Evolutionary conservation across 2,888 invertebrate species (phyloP), one percentile per base, ranked within the genome.

Genomic region (Standfussiana lucernea): DNA sequence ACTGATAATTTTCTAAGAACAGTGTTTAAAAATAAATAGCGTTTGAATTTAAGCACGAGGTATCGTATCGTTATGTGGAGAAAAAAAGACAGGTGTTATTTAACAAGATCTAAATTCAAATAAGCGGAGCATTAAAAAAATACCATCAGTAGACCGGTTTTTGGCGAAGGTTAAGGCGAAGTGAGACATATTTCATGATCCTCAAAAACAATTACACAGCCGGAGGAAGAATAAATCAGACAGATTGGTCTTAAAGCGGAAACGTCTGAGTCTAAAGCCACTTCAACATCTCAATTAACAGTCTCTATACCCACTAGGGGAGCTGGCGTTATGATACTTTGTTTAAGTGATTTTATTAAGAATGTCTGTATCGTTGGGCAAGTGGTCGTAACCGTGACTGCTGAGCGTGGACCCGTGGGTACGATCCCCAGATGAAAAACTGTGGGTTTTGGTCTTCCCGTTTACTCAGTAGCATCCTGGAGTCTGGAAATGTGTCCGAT

Each of bases 251-350:
- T 71, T 71, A 21, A 70, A 80, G 61, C 61, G 77, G 77, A 80
- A 83, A 77, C 71, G 83, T 56, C 77, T 66, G 69, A 45, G 82
- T 35, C 42, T 70, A 6, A 32, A 76, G 4, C 32, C 59, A 77
- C 56, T 83, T 53, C 50, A 80, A 35, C 50, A 8, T 76, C 62
- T 24, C 61, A 77, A 77, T 71, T 59, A 83, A 24, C 42, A 65
- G 59, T 50, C 2, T 50, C 8, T 21, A 65, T 35, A 42, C 35
- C 61, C 40, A 64, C 47, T 11, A 71, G 70, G 70, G 80, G 45
- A 45, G 21, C 35, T 24, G 61, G 11, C 45, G 61, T 67, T 50
- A 71, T 77, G 28, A 68, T 71, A 71, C 76, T 47, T 66, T 64
- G 8, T 21, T 15, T 32, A 66, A 75, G 59, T 61, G 65, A 10